Evolutionary conservation across 2,797 vertebrate genomes (phyloP), one percentile per base, ranked within the genome.

Genomic region (Peromyscus eremicus): DNA sequence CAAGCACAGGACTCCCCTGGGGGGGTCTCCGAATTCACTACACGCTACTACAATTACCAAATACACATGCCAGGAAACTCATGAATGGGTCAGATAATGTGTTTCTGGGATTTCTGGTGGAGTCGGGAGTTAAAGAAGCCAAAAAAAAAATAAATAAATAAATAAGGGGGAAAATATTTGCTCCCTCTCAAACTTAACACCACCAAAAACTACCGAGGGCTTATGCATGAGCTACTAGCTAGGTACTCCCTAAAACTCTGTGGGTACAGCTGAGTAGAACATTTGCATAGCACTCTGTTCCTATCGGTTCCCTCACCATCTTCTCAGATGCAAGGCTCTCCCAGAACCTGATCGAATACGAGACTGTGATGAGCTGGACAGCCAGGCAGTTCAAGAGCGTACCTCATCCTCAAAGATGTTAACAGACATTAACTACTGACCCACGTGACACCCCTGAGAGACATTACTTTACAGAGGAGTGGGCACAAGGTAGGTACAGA

Each of bases 31-130:
- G 27, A 75, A 79, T 92, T 76, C 68, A 82, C 64, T 68, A 55
- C 8, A 6, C 83, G 46, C 85, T 86, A 84, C 93, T 95, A 89
- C 91, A 97, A 90, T 94, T 92, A 97, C 94, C 57, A 97, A 37
- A 87, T 86, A 43, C 80, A 92, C 86, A 96, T 68, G 46, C 92
- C 64, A 29, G 34, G 89, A 91, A 95, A 89, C 79, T 84, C 89
- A 71, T 95, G 95, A 97, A 97, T 85, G 95, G 83, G 89, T 60
- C 76, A 92, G 92, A 64, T 49, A 84, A 73, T 37, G 68, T 43
- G 88, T 76, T 97, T 86, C 82, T 85, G 86, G 73, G 91, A 91
- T 89, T 92, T 84, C 88, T 70, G 79, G 80, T 89, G 43, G 88
- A 96, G 75, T 81, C 49, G 66, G 52, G 34, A 82, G 29, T 92